Base-by-base conservation (phyloP, 2,888 invertebrate genomes). In the Xestia sexstrigata region DNA sequence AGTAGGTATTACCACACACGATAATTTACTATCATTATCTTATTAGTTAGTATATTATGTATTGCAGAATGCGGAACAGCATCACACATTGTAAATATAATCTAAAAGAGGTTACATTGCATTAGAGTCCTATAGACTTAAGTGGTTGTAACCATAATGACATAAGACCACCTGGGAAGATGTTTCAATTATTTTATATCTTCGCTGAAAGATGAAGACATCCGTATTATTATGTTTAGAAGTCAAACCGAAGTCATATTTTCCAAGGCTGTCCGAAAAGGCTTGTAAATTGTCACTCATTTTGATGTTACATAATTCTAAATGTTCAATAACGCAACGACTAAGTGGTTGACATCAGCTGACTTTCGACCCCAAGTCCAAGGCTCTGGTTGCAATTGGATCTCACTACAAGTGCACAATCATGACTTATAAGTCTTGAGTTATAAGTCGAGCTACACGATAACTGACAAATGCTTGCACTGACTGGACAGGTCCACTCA, bases 61-160 rank as follows among this genome's bases (percentile, higher is more conserved):
- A 67, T 85, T 85, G 55, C 76, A n/a, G 45, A 76, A 76, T 60
- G 63, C 82, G 84, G 76, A 82, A 84, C 74, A 66, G n/a, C 49
- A 60, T 73, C 39, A 39, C 35, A 75, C 13, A 9, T 78, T 71
- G 52, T 76, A 69, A 82, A 70, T 66, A 75, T 55, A 39, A 60
- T 70, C 42, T 45, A 7, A 72, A 49, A 49, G 62, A 81, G 55
- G 47, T 74, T 67, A n/a, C 17, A 47, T 69, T 68, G 58, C 23
- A 58, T 63, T 67, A 65, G 30, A 47, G 2, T 66, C 17, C 42
- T 42, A 8, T 20, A 39, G 2, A 26, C 4, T 47, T 47, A 55
- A 49, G 60, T 60, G 30, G 30, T 20, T 67, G 1, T 9, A 30
- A 15, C 26, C 6, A 17, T 35, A 75, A 13, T 72, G 17, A 17